A percentile compares a stretch with the other conserved stretches of the same genome.
Conservation (phyloP, 2,113 vertebrate genomes). For the Spermophilus dauricus region DNA sequence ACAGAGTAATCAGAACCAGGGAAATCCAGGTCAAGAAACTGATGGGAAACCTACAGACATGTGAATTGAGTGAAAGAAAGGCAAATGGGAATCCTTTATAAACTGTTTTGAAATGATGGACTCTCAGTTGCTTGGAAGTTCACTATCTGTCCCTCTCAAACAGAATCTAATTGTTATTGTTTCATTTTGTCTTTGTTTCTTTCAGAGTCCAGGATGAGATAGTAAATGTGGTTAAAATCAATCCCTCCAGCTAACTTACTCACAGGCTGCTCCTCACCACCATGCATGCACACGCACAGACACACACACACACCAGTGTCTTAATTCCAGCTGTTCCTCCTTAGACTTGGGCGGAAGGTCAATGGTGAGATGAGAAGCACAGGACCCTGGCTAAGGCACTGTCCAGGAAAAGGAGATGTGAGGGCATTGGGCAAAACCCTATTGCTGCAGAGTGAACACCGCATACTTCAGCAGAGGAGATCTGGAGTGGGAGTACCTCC, state of each 20-base stretch:
- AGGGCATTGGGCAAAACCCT: fast-evolving
- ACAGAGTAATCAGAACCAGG: background rate
- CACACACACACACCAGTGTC: too few relatives aligned
- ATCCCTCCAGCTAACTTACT: background rate
- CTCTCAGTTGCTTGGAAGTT: background rate
- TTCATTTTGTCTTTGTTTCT: background rate
- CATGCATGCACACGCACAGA: fast-evolving
- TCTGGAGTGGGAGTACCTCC: background rate
- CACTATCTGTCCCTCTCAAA: fast-evolving
- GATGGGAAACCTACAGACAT: background rate
- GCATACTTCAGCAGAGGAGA: fast-evolving
- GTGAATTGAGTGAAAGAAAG: background rate
- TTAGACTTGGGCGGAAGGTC: background rate
- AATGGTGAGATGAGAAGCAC: fast-evolving
- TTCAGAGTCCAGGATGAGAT: background rate
- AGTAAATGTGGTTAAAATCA: background rate
- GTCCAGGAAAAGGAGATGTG: background rate
- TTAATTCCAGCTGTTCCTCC: background rate
- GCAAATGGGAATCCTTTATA: background rate
- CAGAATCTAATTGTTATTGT: background rate
- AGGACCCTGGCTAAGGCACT: too few relatives aligned
- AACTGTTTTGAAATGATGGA: background rate
- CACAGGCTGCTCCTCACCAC: fast-evolving
- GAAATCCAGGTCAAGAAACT: background rate
- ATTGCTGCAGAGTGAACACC: too few relatives aligned